Evolutionary conservation across 1,140 invertebrate species (phyloP), one percentile per base, ranked within the genome.

Genomic region (Eufriesea mexicana): DNA sequence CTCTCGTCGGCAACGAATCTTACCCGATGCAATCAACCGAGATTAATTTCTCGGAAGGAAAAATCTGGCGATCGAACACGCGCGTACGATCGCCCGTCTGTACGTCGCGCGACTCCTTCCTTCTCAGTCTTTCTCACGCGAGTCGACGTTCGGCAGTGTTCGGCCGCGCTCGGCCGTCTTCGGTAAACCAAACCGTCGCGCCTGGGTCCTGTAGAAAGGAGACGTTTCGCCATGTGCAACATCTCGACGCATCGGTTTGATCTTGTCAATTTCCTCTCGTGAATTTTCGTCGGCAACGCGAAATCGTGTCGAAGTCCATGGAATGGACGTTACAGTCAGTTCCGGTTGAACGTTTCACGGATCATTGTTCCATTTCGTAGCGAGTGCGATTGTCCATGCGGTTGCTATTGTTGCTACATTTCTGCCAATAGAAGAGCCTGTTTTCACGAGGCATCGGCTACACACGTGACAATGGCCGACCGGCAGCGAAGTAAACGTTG

Each of bases 121-220:
- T 10, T 79, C 67, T 79, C 79, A 51, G 72, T 82, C 62, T 57
- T 42, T 57, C 79, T 18, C 62, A 67, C 47, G 55, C 23, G 23
- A 67, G 16, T 23, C 14, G 9, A 10, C 10, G 23, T 16, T 61
- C 51, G 20, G 28, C n/a, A 4, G 10, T 23, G 9, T 28, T 80
- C 79, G 79, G 70, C 2, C 2, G 8, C 4, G 14, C 42, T 81
- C 79, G 79, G 79, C 18, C 28, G 5, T 9, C 49, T 25, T 75
- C 79, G 79, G 4, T 35, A 8, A 0, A 5, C 28, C 14, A 35
- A 35, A n/a, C n/a, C 42, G 70, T 49, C 71, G 28, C 45, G 61
- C n/a, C n/a, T 66, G 14, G 16, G 23, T 14, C 20, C 9, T 51
- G 62, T 76, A 81, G 79, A 76, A 76, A 81, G 79, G 79, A 81